Evolutionary conservation across 1,140 invertebrate species (phyloP), one percentile per base, ranked within the genome.

Genomic region (Trichonephila clavipes): DNA sequence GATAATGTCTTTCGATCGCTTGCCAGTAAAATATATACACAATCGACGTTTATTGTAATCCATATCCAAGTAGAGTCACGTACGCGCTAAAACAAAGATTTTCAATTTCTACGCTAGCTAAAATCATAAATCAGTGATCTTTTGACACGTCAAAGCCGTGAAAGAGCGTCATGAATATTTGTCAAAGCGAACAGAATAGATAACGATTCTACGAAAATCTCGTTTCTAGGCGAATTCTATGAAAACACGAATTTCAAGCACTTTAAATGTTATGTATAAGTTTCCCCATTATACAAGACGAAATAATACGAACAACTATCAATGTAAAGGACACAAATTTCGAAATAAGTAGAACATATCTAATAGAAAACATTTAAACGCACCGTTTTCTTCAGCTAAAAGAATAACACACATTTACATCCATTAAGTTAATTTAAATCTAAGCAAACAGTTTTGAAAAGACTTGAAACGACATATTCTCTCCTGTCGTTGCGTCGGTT

Each of bases 371-470:
- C 72, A 77, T 77, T 77, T 34, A 40, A 77, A 77, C 28, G 34
- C 40, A 40, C 10, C 72, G 34, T 77, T 34, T 77, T 77, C 72
- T 21, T 34, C 28, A 16, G 28, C 28, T 6, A 77, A 12, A 34
- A 77, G 72, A 16, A 77, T 77, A n/a, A n/a, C n/a, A n/a, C 72
- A 2, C 72, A 77, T 77, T 40, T 77, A 28, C 72, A 77, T 77
- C 40, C 72, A 77, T 77, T 77, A 77, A 77, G 72, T 77, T 28
- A 77, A 77, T 77, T 77, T 19, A 77, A 77, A 77, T 77, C 72
- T 40, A 77, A 77, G 28, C 34, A 28, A 12, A 77, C 72, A 34
- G 34, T 28, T 28, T 16, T 18, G 16, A 18, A 77, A 28, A 77
- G n/a, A 5, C 34, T 40, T 40, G 12, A 24, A 77, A 77, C n/a